Conservation (phyloP, 2,113 vertebrate species). For the Silurus glanis region DNA sequence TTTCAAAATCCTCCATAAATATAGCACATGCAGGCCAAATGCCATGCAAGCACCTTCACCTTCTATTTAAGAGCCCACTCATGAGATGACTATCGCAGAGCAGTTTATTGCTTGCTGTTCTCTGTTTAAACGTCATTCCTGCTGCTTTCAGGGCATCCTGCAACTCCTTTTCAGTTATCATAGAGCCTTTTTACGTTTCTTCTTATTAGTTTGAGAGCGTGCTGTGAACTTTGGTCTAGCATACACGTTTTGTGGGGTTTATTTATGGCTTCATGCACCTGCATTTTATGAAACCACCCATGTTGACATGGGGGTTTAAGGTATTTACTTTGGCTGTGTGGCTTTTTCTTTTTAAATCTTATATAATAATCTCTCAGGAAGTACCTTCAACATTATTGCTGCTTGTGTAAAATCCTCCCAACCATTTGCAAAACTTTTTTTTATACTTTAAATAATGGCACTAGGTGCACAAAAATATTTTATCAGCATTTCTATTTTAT, state of each 20-base stretch:
- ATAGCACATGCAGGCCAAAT: not conserved
- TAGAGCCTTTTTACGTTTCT: no score
- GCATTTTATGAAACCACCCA: not conserved
- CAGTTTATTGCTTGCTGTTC: no score
- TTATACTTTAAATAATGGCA: not conserved
- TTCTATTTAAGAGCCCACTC: not conserved
- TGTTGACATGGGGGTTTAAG: not conserved
- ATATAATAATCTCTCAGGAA: not conserved
- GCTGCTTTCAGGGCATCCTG: no score
- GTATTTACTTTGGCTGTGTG: not conserved
- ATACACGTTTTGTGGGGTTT: not conserved
- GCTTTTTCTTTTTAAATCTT: not conserved
- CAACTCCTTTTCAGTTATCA: no score
- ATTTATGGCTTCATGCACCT: not conserved
- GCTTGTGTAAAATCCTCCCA: not conserved
- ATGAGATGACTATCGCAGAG: no score
- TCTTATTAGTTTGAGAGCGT: not conserved
- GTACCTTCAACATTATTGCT: not conserved
- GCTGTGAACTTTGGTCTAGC: not conserved
- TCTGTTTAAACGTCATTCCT: no score
- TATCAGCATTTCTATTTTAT: not conserved
- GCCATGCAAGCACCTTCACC: not conserved
- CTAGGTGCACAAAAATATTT: not conserved
- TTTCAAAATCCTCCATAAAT: not conserved
- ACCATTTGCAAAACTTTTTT: not conserved